Evolutionary conservation across 2,888 invertebrate species (phyloP).

Genomic region (Kuschelorhynchus macadamiae): DNA sequence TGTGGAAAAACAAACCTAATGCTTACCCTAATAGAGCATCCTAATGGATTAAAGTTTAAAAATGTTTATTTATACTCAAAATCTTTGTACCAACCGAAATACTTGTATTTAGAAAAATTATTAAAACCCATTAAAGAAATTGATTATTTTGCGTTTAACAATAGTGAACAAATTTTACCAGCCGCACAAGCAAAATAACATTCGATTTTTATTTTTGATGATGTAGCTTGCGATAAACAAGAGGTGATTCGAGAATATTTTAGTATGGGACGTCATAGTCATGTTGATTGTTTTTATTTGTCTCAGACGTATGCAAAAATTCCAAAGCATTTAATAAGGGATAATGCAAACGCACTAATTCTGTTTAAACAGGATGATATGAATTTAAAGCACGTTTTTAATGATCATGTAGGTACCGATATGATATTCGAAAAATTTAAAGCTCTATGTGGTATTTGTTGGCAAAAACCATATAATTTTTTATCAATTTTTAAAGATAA

Average conservation of each 20-base stretch:
- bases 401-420: no score
- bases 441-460: no score
- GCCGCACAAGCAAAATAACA: slow-evolving; percentile 12
- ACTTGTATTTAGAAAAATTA: no score
- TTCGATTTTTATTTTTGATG: slow-evolving; percentile 42
- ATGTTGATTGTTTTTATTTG: no score
- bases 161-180: neutral
- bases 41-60: slow-evolving; percentile 14
- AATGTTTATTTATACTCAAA: slow-evolving; percentile 22
- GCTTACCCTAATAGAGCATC: slow-evolving; percentile 4
- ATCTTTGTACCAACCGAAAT: slow-evolving; percentile 14
- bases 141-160: neutral
- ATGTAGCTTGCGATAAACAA: slow-evolving; percentile 37
- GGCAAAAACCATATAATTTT: no score
- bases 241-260: slow-evolving; percentile 43
- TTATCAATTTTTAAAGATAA: no score
- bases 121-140: neutral
- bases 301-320: slow-evolving; percentile 33
- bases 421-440: neutral
- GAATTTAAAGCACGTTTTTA: no score
- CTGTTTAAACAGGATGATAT: no score
- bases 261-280: slow-evolving; percentile 57
- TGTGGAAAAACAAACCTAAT: slow-evolving; percentile 16
- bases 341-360: slow-evolving; percentile 29
- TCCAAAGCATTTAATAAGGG: no score